A percentile compares a stretch with the other conserved stretches of the same genome.
Evolutionary conservation across 2,888 invertebrate species (phyloP).

Genomic region (Rotaria magnacalcarata): DNA sequence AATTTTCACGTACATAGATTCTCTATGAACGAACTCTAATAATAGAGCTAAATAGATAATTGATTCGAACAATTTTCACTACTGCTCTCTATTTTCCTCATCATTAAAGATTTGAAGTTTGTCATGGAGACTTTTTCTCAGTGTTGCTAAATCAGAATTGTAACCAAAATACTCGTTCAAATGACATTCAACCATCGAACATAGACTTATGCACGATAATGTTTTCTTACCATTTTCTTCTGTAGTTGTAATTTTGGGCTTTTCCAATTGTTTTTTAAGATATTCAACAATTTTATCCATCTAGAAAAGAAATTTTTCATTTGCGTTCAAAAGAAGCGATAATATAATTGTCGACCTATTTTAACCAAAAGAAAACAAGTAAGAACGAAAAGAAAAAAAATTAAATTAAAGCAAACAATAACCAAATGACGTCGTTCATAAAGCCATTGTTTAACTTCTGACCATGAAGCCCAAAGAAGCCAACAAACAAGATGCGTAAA

Average conservation of each 20-base stretch:
- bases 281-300: neutral
- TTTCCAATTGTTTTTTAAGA: neutral
- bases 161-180: too few species aligned
- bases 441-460: slow-evolving; percentile 3
- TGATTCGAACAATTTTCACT: too few species aligned
- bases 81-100: too few species aligned
- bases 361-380: neutral
- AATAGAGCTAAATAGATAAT: too few species aligned
- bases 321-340: neutral
- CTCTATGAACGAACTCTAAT: too few species aligned
- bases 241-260: neutral
- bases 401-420: neutral
- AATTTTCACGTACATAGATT: too few species aligned
- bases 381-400: neutral
- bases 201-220: neutral
- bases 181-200: too few species aligned
- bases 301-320: neutral
- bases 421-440: neutral
- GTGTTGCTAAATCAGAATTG: too few species aligned
- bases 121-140: too few species aligned
- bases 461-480: slow-evolving; percentile 14
- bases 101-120: too few species aligned
- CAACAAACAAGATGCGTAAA: neutral
- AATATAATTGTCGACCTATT: neutral
- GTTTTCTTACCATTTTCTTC: neutral